phyloP scores from a whole-genome alignment of 1,140 invertebrate species.

The Arion vulgaris region DNA sequence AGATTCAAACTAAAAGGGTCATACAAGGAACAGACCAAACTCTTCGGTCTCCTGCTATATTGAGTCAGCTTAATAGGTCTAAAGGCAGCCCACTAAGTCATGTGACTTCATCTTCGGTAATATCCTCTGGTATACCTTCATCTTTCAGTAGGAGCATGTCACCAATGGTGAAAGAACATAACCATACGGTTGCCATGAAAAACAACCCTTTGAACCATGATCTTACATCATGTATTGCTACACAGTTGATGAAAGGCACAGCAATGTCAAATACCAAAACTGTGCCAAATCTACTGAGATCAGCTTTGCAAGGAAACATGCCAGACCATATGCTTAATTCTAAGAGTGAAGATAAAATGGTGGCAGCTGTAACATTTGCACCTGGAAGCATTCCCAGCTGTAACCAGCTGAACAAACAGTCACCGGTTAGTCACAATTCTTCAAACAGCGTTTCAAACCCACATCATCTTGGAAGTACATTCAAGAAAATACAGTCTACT shows the following conservation, averaged over 20 bases:
- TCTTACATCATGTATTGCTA: constrained; percentile 46
- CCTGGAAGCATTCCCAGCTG: neutral
- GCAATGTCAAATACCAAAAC: constrained; percentile 18
- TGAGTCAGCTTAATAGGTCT: neutral
- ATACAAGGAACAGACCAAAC: neutral
- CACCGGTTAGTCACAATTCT: neutral
- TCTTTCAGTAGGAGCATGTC: neutral
- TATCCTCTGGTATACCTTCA: constrained; percentile 5
- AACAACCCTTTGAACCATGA: constrained; percentile 44
- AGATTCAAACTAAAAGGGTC: neutral
- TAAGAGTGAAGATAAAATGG: constrained; percentile 15
- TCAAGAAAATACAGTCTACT: constrained; percentile 15
- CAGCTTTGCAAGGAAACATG: constrained; percentile 47
- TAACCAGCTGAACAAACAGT: neutral
- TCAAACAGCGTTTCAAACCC: constrained; percentile 23
- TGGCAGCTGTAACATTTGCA: neutral
- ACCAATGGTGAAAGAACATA: constrained; percentile 26
- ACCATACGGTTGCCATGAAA: constrained; percentile 37
- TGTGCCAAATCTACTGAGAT: constrained; percentile 37
- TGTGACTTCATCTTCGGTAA: constrained; percentile 1
- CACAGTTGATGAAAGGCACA: constrained; percentile 44
- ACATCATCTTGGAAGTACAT: neutral
- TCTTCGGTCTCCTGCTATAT: neutral
- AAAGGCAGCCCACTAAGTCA: neutral
- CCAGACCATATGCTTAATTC: constrained; percentile 24